Base-by-base conservation (phyloP, 1,140 invertebrate species). In the Drosophila subpulchrella region DNA sequence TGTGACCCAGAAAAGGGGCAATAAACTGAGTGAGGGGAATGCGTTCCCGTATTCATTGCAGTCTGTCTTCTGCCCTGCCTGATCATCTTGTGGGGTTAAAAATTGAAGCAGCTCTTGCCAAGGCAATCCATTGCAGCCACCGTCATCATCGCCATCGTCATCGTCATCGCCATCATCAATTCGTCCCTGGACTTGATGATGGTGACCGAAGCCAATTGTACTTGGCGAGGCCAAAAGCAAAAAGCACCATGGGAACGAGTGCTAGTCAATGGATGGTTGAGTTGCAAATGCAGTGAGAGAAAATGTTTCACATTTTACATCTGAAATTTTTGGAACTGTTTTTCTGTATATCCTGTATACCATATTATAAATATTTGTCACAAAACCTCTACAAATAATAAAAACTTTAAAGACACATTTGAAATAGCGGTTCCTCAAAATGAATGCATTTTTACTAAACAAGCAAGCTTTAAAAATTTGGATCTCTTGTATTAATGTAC, bases 1-100 rank as follows among this genome's bases (percentile, higher is more conserved):
- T 81, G 80, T 71, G 76, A 86, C 68, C 68, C 75, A 57, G 63
- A 60, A 81, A 74, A 77, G 79, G 60, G 74, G 74, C 78, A 73
- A 85, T 85, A 82, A 85, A 85, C 88, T 75, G 63, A 61, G 63
- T 54, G 17, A 4, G 41, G 32, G 30, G n/a, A 15, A 11, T n/a
- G 48, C 30, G 27, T 12, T 27, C 24, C 8, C 3, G 60, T 5
- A 48, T 59, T 17, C 44, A 68, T 38, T 68, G 60, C 60, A 65
- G 27, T 42, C 20, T 20, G n/a, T 47, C 47, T 38, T 32, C 5
- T 27, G 17, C 63, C 17, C 36, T 27, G 20, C n/a, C 65, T 20
- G 67, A 72, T 72, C 68, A 71, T 71, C 68, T 58, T 58, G 42
- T 41, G 66, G 44, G 67, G n/a, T 41, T 72, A 46, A 50, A 30